Evolutionary conservation across 2,888 invertebrate species (phyloP).

Genomic region (Sipunculus nudus): DNA sequence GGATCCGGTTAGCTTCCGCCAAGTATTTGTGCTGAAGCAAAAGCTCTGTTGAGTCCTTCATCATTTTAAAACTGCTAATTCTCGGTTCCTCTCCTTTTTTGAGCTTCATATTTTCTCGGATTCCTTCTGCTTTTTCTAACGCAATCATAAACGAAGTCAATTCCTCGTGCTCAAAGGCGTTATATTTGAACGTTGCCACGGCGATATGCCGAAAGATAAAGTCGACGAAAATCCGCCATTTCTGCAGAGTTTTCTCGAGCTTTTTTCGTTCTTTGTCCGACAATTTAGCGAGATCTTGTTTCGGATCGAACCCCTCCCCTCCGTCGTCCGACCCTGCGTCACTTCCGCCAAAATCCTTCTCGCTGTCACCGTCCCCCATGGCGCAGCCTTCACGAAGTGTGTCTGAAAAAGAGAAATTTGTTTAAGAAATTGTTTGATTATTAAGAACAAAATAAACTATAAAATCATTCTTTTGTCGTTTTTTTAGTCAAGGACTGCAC

Average conservation of each 20-base stretch:
- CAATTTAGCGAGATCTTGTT: conserved; percentile 16
- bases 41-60: conserved; percentile 30
- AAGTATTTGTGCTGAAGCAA: conserved; percentile 15
- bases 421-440: too few relatives aligned
- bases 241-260: conserved; percentile 31
- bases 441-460: too few relatives aligned
- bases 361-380: too few relatives aligned
- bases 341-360: conserved; percentile 10
- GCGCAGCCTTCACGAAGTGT: too few relatives aligned
- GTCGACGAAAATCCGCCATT: conserved; percentile 39
- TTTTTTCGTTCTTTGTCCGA: conserved; percentile 34
- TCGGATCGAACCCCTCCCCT: conserved; percentile 21
- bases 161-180: conserved; percentile 37
- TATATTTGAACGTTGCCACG: conserved; percentile 38
- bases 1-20: conserved; percentile 25
- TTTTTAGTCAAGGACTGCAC: too few relatives aligned
- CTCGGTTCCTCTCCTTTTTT: conserved; percentile 34
- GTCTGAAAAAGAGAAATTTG: too few relatives aligned
- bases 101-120: conserved; percentile 24
- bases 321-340: conserved; percentile 9
- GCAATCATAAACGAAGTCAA: conserved; percentile 29
- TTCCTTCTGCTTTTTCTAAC: conserved; percentile 32
- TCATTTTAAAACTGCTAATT: conserved; percentile 28
- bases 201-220: conserved; percentile 38
- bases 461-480: too few relatives aligned